Base-by-base conservation (phyloP, 2,113 vertebrate genomes). In the Vicugna pacos region DNA sequence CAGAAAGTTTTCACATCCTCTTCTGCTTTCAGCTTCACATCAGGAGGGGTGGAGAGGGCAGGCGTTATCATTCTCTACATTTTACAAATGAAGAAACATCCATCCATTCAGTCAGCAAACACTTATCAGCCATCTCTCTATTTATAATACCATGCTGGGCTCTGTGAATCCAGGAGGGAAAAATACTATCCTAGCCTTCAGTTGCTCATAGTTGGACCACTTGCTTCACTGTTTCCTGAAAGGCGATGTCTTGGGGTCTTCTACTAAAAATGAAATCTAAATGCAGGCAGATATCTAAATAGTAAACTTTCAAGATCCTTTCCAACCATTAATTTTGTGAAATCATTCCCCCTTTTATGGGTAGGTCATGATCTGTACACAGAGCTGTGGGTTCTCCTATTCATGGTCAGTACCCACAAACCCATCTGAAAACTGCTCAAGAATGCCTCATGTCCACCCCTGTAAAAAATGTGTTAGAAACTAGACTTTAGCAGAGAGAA, bases 201-300 rank as follows among this genome's bases (percentile, higher is more conserved):
- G 42, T 38, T 75, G 35, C 50, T 65, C 50, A 35, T 7, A 19
- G 46, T 28, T 4, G 8, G n/a, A 28, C 10, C 56, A n/a, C 8
- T 26, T 80, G 80, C 50, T 48, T 91, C 32, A 88, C 22, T 82
- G 67, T 83, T 79, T 95, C 67, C 82, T 77, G 48, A 65, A 90
- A 91, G 69, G 26, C 69, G 84, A 62, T 17, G n/a, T 67, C 65
- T 80, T 88, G 24, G 30, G 11, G 60, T 81, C 70, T 91, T 81
- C 60, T 58, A 15, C 94, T 58, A 50, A 17, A 93, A 88, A 75
- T 26, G 0, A 32, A 79, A 50, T 85, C 30, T 91, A 91, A 89
- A 93, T n/a, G 8, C 35, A 54, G 69, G 65, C 30, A 50, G 81
- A 50, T 84, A 26, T 65, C 26, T 84, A 90, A 69, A 54, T 35